Evolutionary conservation across 2,113 vertebrate genomes (phyloP).

Genomic region (Nycticorax nycticorax): DNA sequence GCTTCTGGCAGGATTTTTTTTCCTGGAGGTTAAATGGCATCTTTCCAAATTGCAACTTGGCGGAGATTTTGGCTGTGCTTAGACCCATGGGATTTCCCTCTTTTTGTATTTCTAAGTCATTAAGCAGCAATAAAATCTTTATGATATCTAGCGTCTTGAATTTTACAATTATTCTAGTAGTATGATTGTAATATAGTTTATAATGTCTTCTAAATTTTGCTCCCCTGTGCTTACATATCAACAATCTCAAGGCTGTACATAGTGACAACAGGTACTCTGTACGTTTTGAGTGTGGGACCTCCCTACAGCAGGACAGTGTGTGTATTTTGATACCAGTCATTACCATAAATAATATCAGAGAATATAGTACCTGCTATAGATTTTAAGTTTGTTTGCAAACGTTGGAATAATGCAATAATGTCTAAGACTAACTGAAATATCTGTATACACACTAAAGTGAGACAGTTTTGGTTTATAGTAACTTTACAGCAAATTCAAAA

Average conservation of each 20-base stretch:
- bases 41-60: conserved; percentile 36
- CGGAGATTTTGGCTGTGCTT: conserved; percentile 18
- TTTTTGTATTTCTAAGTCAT: conserved; percentile 11
- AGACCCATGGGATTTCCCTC: not conserved
- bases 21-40: conserved; percentile 40
- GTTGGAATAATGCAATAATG: not conserved
- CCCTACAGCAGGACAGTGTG: not conserved
- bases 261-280: not conserved
- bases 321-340: not conserved
- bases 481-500: not conserved
- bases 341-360: not conserved
- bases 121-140: not conserved
- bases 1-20: conserved; percentile 15
- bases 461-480: not conserved
- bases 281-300: not conserved
- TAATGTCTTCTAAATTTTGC: not conserved
- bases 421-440: not conserved
- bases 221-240: not conserved
- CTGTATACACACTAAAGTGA: not conserved
- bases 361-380: not conserved
- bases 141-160: not conserved
- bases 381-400: not conserved
- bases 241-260: not conserved
- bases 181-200: not conserved
- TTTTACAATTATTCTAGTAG: not conserved